A percentile compares a stretch with the other conserved stretches of the same genome.
Conservation (phyloP, 2,113 vertebrate species). For the Panurus biarmicus region DNA sequence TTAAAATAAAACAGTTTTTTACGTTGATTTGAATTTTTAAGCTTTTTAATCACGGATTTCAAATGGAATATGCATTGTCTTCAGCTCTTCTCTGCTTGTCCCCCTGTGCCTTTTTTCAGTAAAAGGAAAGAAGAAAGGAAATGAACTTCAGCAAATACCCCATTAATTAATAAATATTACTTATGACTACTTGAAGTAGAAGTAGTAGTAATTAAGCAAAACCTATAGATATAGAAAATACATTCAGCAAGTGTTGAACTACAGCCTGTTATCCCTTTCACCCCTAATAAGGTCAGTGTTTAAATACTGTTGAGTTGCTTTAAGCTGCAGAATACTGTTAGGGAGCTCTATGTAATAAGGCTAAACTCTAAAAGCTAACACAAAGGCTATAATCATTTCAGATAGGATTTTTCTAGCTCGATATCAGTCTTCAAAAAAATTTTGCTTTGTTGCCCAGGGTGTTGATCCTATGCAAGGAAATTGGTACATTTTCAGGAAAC, state of each 20-base stretch:
- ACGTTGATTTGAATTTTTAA: conserved; percentile 92
- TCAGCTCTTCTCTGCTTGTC: conserved; percentile 60
- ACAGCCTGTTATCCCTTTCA: background rate
- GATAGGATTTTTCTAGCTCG: background rate
- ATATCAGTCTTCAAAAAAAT: background rate
- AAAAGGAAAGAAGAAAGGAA: conserved; percentile 62
- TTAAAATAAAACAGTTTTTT: conserved; percentile 91
- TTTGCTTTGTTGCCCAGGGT: background rate
- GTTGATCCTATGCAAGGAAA: background rate
- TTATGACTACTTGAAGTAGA: conserved; percentile 39
- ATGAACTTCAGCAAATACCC: conserved; percentile 56
- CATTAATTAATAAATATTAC: conserved; percentile 68
- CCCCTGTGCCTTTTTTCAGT: conserved; percentile 47
- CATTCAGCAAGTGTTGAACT: background rate
- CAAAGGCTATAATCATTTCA: background rate
- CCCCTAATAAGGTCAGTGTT: background rate
- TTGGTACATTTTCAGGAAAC: background rate
- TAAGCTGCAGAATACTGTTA: background rate
- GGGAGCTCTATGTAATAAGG: background rate
- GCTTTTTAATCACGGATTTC: conserved; percentile 80
- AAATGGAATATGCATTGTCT: conserved; percentile 77
- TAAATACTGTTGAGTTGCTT: background rate
- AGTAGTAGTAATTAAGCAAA: conserved; percentile 28
- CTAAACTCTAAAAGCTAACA: background rate
- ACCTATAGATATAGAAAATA: background rate